Evolutionary conservation across 2,113 vertebrate genomes (phyloP).

Genomic region (Dolichotis patagonum): DNA sequence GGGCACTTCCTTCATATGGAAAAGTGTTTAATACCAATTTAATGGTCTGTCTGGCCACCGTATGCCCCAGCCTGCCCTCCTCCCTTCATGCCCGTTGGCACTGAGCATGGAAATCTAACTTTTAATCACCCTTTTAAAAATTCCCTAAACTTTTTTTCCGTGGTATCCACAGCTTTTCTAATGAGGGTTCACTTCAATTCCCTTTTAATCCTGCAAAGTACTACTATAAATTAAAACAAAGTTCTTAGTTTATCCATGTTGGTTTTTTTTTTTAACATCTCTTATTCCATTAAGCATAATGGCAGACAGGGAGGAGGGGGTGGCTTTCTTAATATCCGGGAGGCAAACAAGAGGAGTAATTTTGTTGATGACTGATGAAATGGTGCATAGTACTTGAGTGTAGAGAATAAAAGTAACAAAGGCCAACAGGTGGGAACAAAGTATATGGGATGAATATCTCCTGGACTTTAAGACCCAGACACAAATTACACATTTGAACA

Average conservation of each 20-base stretch:
- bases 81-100: constrained; percentile 73
- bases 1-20: constrained; percentile 88
- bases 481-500: not conserved
- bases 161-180: constrained; percentile 70
- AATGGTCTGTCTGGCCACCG: constrained; percentile 88
- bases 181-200: constrained; percentile 39
- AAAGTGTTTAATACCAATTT: constrained; percentile 89
- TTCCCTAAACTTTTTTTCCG: constrained; percentile 71
- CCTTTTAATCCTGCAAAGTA: constrained; percentile 29
- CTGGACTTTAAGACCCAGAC: not conserved
- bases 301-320: not conserved
- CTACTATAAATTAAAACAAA: constrained; percentile 51
- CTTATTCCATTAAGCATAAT: not conserved
- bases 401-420: not conserved
- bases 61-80: constrained; percentile 70
- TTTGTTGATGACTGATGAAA: constrained; percentile 13
- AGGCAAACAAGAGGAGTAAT: constrained; percentile 10
- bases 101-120: constrained; percentile 81
- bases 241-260: constrained; percentile 31
- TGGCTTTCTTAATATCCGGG: not conserved
- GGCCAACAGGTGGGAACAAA: not conserved
- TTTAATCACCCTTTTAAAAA: constrained; percentile 71
- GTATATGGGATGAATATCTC: not conserved
- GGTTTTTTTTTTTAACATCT: not conserved
- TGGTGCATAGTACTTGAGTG: not conserved